Conservation (phyloP, 2,888 invertebrate species). For the Heliconius sara region DNA sequence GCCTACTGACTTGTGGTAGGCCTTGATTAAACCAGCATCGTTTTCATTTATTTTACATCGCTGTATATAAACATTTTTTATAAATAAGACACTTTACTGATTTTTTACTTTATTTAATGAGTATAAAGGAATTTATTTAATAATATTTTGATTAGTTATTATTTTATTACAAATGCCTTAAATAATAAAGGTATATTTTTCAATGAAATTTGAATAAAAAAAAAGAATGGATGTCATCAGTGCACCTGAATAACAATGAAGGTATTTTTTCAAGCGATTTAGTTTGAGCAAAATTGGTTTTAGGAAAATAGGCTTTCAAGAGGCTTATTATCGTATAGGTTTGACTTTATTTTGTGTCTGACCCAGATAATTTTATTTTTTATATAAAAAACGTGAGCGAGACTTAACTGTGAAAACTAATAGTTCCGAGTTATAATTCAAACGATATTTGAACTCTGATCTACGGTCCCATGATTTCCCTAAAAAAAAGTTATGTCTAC, state of each 20-base stretch:
- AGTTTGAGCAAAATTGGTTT: background rate
- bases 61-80: background rate
- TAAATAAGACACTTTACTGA: background rate
- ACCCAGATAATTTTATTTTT: too few species aligned
- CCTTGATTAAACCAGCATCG: constrained; percentile 57
- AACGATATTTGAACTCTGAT: too few species aligned
- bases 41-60: constrained; percentile 31
- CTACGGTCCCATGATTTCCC: too few species aligned
- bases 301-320: background rate
- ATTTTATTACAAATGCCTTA: background rate
- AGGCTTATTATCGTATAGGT: background rate
- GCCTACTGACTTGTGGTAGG: constrained; percentile 60
- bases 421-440: too few species aligned
- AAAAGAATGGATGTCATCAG: background rate
- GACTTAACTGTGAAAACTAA: too few species aligned
- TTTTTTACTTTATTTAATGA: background rate
- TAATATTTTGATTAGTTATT: background rate
- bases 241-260: background rate
- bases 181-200: background rate
- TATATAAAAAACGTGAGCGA: too few species aligned
- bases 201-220: background rate
- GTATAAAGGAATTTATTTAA: background rate
- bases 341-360: too few species aligned
- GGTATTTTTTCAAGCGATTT: background rate
- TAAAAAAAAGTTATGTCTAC: too few species aligned